Conservation (phyloP, 2,888 invertebrate genomes). For the Mesochorus sp. region DNA sequence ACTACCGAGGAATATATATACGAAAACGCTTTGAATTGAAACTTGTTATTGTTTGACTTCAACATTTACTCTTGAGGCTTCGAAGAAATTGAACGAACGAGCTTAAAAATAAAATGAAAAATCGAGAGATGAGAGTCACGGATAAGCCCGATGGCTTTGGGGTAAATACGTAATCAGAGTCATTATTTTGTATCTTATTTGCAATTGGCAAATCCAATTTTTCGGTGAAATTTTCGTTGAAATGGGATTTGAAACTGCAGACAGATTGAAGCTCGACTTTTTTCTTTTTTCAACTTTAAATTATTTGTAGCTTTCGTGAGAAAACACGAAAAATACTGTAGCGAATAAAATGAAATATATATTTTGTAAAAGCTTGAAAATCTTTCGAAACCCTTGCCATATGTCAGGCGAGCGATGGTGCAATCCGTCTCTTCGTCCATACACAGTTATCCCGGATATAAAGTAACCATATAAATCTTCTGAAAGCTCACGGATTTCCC, state of each 20-base stretch:
- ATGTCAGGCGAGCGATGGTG: background rate
- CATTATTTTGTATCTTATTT: no score
- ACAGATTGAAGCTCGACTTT: no score
- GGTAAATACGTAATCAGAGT: no score
- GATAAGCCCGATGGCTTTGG: no score
- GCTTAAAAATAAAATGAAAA: slow-evolving; percentile 6
- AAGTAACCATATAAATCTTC: slow-evolving; percentile 49
- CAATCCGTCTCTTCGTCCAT: slow-evolving; percentile 27
- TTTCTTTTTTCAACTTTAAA: no score
- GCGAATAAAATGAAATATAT: slow-evolving; percentile 4
- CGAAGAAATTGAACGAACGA: background rate
- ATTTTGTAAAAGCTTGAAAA: slow-evolving; percentile 18
- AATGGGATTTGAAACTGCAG: no score
- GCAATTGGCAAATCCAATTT: slow-evolving; percentile 3
- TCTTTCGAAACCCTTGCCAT: background rate
- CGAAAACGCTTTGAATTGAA: slow-evolving; percentile 34
- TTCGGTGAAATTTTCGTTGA: no score
- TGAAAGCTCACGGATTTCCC: slow-evolving; percentile 41
- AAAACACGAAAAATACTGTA: background rate
- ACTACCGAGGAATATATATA: slow-evolving; percentile 1
- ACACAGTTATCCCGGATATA: slow-evolving; percentile 29
- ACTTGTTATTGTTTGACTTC: slow-evolving; percentile 25
- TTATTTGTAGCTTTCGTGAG: background rate
- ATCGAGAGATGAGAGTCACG: background rate
- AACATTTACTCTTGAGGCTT: slow-evolving; percentile 19